A percentile compares a stretch with the other conserved stretches of the same genome.
Evolutionary conservation across 2,797 vertebrate species (phyloP).

Genomic region (Amblyraja radiata): DNA sequence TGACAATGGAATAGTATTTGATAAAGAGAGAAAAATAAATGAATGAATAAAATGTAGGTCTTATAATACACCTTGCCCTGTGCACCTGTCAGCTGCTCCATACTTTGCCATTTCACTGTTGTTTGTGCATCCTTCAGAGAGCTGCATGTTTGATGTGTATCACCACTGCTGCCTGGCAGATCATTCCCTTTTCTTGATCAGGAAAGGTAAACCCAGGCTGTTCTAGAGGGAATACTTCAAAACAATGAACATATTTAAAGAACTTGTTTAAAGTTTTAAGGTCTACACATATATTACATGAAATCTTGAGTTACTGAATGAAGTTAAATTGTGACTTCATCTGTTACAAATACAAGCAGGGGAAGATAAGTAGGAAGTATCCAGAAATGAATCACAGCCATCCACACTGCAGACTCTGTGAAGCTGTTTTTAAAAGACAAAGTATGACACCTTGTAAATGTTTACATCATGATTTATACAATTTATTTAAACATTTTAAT

Average conservation of each 20-base stretch:
- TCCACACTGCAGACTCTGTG: neutral
- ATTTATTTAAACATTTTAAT: conserved; percentile 38
- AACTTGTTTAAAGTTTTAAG: conserved; percentile 25
- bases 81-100: neutral
- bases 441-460: conserved; percentile 35
- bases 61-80: neutral
- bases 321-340: conserved; percentile 1
- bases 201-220: neutral
- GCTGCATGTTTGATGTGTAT: too few relatives aligned
- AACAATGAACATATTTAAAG: neutral
- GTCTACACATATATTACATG: neutral
- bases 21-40: neutral
- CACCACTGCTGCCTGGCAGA: too few relatives aligned
- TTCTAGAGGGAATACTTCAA: neutral
- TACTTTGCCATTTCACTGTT: neutral
- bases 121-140: neutral
- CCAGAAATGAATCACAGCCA: neutral
- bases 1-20: neutral
- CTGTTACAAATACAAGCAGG: neutral
- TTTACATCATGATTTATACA: conserved; percentile 39
- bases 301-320: neutral
- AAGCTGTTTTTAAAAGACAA: neutral
- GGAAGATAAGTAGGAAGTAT: neutral
- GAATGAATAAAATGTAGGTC: neutral
- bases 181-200: neutral